Evolutionary conservation across 2,888 invertebrate genomes (phyloP), one percentile per base, ranked within the genome.

Genomic region (Drosophila histrio): DNA sequence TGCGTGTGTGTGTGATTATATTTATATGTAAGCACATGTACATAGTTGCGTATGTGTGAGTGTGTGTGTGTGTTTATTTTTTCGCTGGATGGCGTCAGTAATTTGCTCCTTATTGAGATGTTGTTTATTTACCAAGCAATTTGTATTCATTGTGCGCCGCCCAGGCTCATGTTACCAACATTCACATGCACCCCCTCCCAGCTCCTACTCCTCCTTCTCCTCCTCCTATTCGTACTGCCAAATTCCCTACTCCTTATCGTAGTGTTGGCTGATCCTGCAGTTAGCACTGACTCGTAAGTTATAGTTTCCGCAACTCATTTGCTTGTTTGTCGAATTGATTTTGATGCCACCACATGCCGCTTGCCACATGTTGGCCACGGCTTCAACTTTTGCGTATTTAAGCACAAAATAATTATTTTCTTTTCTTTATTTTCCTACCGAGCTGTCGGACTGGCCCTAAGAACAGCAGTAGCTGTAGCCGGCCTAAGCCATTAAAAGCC

Each of bases 101-200:
- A 86, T 86, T 86, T 83, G 87, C 88, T 80, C 85, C 88, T 86
- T 86, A 88, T 86, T 86, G 87, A 86, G 88, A 86, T 88, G 88
- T 88, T 86, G 88, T 86, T 88, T 88, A 88, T 86, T 86, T 86
- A 88, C 88, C 81, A 67, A 88, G 87, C 88, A 86, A 86, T 86
- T 86, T 88, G 85, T 86, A 86, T 86, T 86, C 85, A 86, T 86
- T 86, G 85, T 80, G 73, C 47, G 81, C 79, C 76, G 59, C 61
- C 59, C 57, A 44, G 56, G 64, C 78, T 78, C 66, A 66, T 63
- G 67, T 65, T 70, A 70, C 77, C 65, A 62, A 64, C 44, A 36
- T 22, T 38, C 22, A 17, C 41, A 24, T 13, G 24, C 52, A 13
- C 17, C 11, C 8, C 17, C 0, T 5, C 5, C 1, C 8, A 22